Base-by-base conservation (phyloP, 2,888 invertebrate genomes). In the Cremastobaeus sp. region DNA sequence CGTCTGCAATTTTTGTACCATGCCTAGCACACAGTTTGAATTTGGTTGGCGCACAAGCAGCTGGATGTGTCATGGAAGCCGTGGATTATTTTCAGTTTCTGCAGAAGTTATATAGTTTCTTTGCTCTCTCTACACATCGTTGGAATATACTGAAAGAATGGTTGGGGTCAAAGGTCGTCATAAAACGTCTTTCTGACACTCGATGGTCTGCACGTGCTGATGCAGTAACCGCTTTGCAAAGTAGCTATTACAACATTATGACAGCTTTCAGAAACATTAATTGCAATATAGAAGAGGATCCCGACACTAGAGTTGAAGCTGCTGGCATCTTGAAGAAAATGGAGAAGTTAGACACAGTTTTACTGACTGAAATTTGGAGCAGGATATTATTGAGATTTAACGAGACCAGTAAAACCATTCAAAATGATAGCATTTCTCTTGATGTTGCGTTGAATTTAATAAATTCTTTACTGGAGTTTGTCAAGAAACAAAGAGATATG, bases 271-370 rank as follows among this genome's bases (percentile, higher is more conserved):
- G n/a, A 3, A 43, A 2, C 12, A 55, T 55, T 2, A 43, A 17
- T 18, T 12, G 43, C 17, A 12, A 55, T n/a, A 6, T 3, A 17
- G 12, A 54, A 25, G 39, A 54, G 39, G 15, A 2, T 3, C 39
- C 54, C 0, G 39, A 54, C 14, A 54, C 54, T 8, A 8, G 30
- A 54, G 28, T 39, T 28, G 54, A 54, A 54, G 54, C 54, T 15
- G 15, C 28, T 2, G 17, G 54, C 28, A 25, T 39, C 28, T 12
- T 54, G 25, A 39, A 39, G 12, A 54, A 39, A 28, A 54, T 54
- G 54, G 11, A 39, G 17, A 28, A 8, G 28, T 54, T 39, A 17
- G 54, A 54, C 11, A 54, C 25, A 28, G 39, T 54, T 28, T 28
- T 54, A 12, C 17, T 54, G 28, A 39, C 54, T n/a, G 39, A 54